Evolutionary conservation across 2,888 invertebrate species (phyloP).

Genomic region (Ceriagrion tenellum): DNA sequence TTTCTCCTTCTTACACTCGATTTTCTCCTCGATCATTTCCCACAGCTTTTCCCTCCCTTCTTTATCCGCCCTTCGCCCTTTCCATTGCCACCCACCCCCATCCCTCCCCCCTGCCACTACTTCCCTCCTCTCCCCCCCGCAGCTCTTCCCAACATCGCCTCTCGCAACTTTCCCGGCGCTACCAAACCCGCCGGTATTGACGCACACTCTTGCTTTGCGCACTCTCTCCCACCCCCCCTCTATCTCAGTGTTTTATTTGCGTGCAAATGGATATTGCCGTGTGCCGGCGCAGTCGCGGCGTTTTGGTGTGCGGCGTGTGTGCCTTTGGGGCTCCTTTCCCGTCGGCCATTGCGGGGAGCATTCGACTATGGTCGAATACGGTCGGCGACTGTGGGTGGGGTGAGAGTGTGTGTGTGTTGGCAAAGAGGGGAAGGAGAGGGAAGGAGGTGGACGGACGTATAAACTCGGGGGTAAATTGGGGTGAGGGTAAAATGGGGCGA

Average conservation of each 20-base stretch:
- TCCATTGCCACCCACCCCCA: no score
- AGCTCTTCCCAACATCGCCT: neutral
- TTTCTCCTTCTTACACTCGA: no score
- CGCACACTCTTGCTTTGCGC: conserved; percentile 50
- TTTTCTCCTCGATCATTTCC: neutral
- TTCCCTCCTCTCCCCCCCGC: no score
- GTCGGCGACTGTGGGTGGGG: neutral
- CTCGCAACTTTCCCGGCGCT: neutral
- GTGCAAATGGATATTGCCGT: conserved; percentile 66
- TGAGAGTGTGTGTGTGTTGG: no score
- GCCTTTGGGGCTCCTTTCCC: conserved; percentile 41
- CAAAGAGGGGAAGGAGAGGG: neutral
- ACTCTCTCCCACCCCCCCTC: conserved; percentile 43
- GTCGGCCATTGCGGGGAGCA: conserved; percentile 36
- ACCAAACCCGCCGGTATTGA: conserved; percentile 41
- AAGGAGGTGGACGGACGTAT: no score
- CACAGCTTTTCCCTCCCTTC: neutral
- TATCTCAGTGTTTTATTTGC: conserved; percentile 58
- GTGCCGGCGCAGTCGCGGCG: conserved; percentile 42
- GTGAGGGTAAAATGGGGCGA: neutral
- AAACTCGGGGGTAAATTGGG: neutral
- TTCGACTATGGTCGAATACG: conserved; percentile 20
- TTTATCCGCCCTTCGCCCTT: neutral
- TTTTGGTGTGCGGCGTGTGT: conserved; percentile 38
- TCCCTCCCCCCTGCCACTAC: no score